phyloP scores from a whole-genome alignment of 2,797 vertebrate species.

The Coilia nasus region DNA sequence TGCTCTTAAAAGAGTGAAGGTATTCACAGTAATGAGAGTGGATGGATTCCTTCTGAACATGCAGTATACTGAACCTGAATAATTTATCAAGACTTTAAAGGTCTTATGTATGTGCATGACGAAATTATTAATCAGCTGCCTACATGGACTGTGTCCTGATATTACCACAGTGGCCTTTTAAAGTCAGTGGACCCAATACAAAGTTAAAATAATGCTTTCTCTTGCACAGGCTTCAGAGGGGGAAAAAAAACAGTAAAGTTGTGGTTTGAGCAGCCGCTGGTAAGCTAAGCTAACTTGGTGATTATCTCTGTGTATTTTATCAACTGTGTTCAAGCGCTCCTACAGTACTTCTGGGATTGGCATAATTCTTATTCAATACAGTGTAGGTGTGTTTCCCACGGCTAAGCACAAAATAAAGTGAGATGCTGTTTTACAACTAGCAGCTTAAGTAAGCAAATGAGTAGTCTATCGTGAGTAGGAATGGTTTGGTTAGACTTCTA shows the following conservation, averaged over 20 bases:
- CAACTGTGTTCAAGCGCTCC: neutral
- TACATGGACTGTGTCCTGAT: slow-evolving; percentile 25
- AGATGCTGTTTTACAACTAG: neutral
- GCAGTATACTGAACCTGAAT: slow-evolving; percentile 60
- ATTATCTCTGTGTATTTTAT: neutral
- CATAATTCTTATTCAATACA: neutral
- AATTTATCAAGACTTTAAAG: slow-evolving; percentile 65
- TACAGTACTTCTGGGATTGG: neutral
- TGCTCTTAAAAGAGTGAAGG: slow-evolving; percentile 53
- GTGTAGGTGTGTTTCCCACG: neutral
- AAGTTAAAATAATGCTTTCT: neutral
- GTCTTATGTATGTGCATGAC: slow-evolving; percentile 57
- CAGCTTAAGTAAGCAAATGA: slow-evolving; percentile 3
- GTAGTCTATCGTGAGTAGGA: neutral
- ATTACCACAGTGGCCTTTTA: slow-evolving; percentile 19
- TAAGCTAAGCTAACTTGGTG: neutral
- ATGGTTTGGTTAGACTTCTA: neutral
- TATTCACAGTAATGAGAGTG: slow-evolving; percentile 60
- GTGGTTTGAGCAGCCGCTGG: neutral
- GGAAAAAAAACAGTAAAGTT: neutral
- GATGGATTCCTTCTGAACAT: slow-evolving; percentile 57
- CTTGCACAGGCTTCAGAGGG: neutral
- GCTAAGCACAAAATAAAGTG: neutral
- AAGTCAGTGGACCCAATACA: neutral
- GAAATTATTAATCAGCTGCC: slow-evolving; percentile 63